Conservation (phyloP, 2,888 invertebrate species). For the Diaperis boleti region DNA sequence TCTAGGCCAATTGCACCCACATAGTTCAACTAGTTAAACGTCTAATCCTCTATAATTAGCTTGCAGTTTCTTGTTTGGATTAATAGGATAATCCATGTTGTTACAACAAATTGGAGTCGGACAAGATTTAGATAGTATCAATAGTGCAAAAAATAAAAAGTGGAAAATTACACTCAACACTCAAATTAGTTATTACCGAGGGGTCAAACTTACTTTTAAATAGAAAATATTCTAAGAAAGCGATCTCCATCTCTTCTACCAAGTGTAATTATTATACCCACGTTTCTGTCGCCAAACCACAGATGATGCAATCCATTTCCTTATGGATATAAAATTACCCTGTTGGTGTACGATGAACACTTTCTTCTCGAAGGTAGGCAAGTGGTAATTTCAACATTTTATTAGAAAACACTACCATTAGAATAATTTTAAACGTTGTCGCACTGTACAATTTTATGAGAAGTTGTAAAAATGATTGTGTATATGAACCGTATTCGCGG, state of each 20-base stretch:
- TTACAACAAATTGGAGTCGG: conserved; percentile 19
- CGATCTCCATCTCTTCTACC: background rate
- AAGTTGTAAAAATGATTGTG: conserved; percentile 45
- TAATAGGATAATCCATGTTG: conserved; percentile 43
- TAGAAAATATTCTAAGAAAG: too few relatives aligned
- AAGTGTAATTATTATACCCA: background rate
- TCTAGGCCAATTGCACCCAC: conserved; percentile 45
- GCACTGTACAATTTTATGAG: background rate
- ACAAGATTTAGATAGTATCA: conserved; percentile 16
- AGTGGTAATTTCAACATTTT: too few relatives aligned
- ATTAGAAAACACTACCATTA: too few relatives aligned
- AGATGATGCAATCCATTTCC: conserved; percentile 21
- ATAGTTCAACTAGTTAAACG: conserved; percentile 40
- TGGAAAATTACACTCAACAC: background rate
- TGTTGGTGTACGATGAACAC: too few relatives aligned
- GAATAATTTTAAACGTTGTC: too few relatives aligned
- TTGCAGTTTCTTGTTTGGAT: conserved; percentile 41
- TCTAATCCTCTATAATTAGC: conserved; percentile 40
- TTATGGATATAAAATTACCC: conserved; percentile 34
- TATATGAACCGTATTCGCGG: conserved; percentile 42
- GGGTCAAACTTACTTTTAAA: too few relatives aligned
- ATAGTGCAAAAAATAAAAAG: too few relatives aligned
- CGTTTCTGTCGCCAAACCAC: conserved; percentile 1
- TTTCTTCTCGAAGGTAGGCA: too few relatives aligned
- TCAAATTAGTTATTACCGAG: too few relatives aligned